These are phyloP conservation scores for Thera obeliscata DNA, from an alignment of 2,888 invertebrate genomes.

Conservation along the genomic window DNA sequence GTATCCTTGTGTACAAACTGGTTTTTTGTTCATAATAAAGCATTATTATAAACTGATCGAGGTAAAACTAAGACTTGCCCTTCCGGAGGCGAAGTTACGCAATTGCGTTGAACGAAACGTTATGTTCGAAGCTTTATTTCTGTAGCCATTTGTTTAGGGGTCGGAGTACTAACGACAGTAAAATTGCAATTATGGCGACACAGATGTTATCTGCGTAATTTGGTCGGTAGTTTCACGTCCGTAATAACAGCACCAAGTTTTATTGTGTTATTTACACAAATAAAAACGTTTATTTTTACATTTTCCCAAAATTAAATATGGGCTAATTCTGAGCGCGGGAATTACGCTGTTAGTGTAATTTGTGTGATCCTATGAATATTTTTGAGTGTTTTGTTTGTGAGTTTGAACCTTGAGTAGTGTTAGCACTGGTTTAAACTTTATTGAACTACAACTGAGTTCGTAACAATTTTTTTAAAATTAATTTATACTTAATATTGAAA, in stretches of 20 bases:
- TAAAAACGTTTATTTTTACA: conserved; percentile 85
- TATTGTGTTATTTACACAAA: conserved; percentile 85
- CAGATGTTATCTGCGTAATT: conserved; percentile 81
- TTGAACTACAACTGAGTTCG: no score
- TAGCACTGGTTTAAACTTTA: not conserved
- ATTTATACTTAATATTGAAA: no score
- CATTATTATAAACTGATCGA: no score
- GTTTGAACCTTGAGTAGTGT: conserved; percentile 5
- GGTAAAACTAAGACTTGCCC: no score
- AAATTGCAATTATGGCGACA: conserved; percentile 81
- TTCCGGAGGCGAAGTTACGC: no score
- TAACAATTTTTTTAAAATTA: no score
- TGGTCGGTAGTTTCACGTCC: conserved; percentile 70
- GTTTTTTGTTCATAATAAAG: no score
- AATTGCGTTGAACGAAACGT: no score
- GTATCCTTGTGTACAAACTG: no score
- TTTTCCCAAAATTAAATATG: conserved; percentile 85
- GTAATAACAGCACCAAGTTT: conserved; percentile 74
- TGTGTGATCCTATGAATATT: conserved; percentile 55
- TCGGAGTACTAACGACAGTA: conserved; percentile 77
- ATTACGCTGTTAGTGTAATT: conserved; percentile 73
- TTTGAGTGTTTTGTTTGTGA: conserved; percentile 22
- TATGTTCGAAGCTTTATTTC: not conserved
- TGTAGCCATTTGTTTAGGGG: conserved; percentile 30
- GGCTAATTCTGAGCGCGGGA: conserved; percentile 71